phyloP scores from a whole-genome alignment of 2,888 invertebrate genomes.

The Catocala nupta region DNA sequence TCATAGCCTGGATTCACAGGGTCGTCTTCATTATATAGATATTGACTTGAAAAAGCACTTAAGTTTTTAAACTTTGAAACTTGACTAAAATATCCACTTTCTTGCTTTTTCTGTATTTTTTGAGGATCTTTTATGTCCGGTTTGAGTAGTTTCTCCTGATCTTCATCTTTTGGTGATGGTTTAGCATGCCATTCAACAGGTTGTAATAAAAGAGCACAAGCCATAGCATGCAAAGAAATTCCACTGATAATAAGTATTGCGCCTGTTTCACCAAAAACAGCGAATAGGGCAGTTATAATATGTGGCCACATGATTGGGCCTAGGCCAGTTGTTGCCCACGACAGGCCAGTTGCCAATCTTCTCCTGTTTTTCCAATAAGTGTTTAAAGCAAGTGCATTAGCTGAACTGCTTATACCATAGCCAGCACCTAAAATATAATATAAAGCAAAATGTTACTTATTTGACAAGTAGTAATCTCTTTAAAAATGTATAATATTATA shows the following conservation, averaged over 20 bases:
- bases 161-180: constrained; percentile 64
- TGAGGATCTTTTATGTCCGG: constrained; percentile 43
- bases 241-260: constrained; percentile 90
- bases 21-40: constrained; percentile 89
- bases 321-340: constrained; percentile 91
- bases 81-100: constrained; percentile 78
- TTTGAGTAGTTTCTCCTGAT: constrained; percentile 66
- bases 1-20: constrained; percentile 88
- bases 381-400: constrained; percentile 91
- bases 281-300: constrained; percentile 89
- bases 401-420: constrained; percentile 89
- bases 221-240: constrained; percentile 89
- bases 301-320: constrained; percentile 92
- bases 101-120: constrained; percentile 61
- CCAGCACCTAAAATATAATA: constrained; percentile 84
- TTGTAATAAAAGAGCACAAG: constrained; percentile 90
- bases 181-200: constrained; percentile 92
- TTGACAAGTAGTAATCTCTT: too few species aligned
- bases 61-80: constrained; percentile 77
- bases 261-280: constrained; percentile 89
- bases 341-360: constrained; percentile 90
- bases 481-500: too few species aligned
- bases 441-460: too few species aligned
- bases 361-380: constrained; percentile 91
- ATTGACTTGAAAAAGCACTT: constrained; percentile 88